A percentile compares a stretch with the other conserved stretches of the same genome.
These are phyloP conservation scores for Siphlonurus alternatus DNA, from an alignment of 2,888 invertebrate species.

Conservation along the genomic window DNA sequence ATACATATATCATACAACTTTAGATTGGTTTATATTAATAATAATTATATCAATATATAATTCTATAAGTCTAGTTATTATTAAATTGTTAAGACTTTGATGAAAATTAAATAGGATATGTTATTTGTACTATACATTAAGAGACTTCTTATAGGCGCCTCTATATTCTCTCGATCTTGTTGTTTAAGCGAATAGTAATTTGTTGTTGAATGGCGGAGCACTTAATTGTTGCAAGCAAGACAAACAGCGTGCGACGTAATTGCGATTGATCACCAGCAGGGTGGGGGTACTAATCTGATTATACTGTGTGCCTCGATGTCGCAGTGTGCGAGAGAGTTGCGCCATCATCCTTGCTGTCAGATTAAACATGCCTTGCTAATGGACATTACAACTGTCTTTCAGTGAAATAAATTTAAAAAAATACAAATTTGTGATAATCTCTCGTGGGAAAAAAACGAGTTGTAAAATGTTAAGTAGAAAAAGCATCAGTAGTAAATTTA, in stretches of 20 bases:
- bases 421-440: not conserved
- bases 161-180: not conserved
- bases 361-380: not conserved
- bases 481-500: too few relatives aligned
- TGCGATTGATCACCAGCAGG: constrained; percentile 2
- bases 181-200: constrained; percentile 2
- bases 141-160: too few relatives aligned
- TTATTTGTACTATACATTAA: too few relatives aligned
- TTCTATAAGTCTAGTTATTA: too few relatives aligned
- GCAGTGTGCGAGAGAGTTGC: not conserved
- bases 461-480: too few relatives aligned
- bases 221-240: constrained; percentile 3
- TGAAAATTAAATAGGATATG: too few relatives aligned
- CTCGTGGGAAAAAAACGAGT: too few relatives aligned
- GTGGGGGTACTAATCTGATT: not conserved
- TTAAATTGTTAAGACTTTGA: too few relatives aligned
- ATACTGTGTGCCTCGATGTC: not conserved
- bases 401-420: not conserved
- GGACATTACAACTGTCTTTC: not conserved
- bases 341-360: not conserved
- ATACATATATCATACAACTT: too few relatives aligned
- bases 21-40: too few relatives aligned
- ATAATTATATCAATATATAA: too few relatives aligned
- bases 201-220: constrained; percentile 2
- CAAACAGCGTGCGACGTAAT: constrained; percentile 3